Evolutionary conservation across 2,113 vertebrate genomes (phyloP).

Genomic region (Sylvicapra grimmia): DNA sequence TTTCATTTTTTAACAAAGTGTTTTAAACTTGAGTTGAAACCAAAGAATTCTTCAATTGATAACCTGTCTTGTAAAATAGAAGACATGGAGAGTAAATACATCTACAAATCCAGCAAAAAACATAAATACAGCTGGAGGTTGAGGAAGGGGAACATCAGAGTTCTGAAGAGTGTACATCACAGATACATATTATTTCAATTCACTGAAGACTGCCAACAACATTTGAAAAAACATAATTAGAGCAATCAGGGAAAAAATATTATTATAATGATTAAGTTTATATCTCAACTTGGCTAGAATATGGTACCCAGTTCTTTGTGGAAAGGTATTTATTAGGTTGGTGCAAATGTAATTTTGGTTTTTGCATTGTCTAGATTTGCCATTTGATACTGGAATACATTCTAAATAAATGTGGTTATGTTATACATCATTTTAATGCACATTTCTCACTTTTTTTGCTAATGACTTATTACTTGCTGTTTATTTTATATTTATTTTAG

Average conservation of each 20-base stretch:
- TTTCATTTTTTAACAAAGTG: slow-evolving; percentile 10
- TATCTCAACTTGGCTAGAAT: background rate
- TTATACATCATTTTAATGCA: background rate
- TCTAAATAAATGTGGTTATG: background rate
- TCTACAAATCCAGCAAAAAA: background rate
- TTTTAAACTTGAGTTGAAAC: background rate
- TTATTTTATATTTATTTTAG: background rate
- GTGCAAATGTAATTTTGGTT: background rate
- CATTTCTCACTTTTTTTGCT: background rate
- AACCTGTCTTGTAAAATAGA: background rate
- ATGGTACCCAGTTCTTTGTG: background rate
- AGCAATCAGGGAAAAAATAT: background rate
- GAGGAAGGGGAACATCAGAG: background rate
- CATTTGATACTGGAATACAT: background rate
- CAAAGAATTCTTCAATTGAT: background rate
- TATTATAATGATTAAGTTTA: background rate
- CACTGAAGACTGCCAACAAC: background rate
- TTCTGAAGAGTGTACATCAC: background rate
- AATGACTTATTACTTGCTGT: background rate
- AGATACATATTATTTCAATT: background rate
- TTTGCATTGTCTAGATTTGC: background rate
- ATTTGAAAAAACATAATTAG: background rate
- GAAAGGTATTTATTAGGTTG: background rate
- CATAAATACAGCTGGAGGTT: background rate
- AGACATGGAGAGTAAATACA: background rate